Base-by-base conservation (phyloP, 2,797 vertebrate species). In the Poeciliopsis gracilis region DNA sequence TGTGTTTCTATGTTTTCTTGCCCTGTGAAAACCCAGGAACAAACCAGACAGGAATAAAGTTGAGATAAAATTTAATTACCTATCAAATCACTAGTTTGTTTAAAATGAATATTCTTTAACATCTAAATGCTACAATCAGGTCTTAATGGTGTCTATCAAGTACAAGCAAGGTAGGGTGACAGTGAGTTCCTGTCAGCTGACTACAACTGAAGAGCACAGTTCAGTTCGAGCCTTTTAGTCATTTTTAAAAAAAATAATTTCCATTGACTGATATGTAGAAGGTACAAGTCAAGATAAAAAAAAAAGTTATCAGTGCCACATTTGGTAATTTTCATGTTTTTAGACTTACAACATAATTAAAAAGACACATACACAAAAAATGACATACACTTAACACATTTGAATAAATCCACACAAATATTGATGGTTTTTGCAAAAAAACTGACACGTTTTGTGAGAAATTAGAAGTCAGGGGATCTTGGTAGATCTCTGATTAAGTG, bases 151-250 rank as follows among this genome's bases (percentile, higher is more conserved):
- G 79, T 72, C 77, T 20, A 49, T 77, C 67, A 11, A 43, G 36
- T 47, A 55, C 61, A 81, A 76, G 77, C 66, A 41, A 84, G 77
- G 75, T 81, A 71, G 80, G 87, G 79, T 5, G 49, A 74, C 59
- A 74, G 30, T 46, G 36, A 66, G 85, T 89, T 92, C 82, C 81
- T 73, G 67, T 75, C 74, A 86, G 84, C 84, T 84, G 85, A 91
- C 77, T 71, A 46, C 55, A 88, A 84, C 84, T 92, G 86, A 92
- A 94, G 92, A 89, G 89, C 88, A 75, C 79, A 80, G 81, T 86
- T 92, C 76, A 46, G 71, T 86, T 76, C 41, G 59, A 82, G 81
- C 84, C 82, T 76, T 73, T 70, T 18, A 84, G 83, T 82, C 87
- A 79, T 71, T 30, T 71, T 57, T 43, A 10, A 45, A 45, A 75